These are phyloP conservation scores for Megamerina dolium DNA, from an alignment of 2,888 invertebrate genomes.

Conservation along the genomic window DNA sequence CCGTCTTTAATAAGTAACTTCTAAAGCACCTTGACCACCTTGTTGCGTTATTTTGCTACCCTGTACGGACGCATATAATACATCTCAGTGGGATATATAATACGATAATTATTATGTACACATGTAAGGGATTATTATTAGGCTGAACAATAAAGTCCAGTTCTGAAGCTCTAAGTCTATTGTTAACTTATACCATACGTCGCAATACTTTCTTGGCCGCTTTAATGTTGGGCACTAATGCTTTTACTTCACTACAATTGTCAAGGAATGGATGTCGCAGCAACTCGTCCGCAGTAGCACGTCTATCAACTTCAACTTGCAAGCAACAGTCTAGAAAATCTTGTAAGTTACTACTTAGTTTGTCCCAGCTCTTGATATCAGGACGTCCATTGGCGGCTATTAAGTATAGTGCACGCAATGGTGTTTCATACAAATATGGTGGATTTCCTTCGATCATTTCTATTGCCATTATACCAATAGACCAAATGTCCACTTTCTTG, in stretches of 20 bases:
- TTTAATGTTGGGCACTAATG: conserved; percentile 81
- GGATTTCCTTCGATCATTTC: conserved; percentile 93
- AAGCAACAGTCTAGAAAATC: conserved; percentile 84
- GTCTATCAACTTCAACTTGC: conserved; percentile 80
- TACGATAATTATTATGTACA: too few species aligned
- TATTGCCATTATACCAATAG: conserved; percentile 96
- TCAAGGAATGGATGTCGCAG: conserved; percentile 84
- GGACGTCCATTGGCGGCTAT: conserved; percentile 95
- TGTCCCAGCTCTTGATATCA: conserved; percentile 76
- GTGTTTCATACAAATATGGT: conserved; percentile 93
- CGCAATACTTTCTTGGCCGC: conserved; percentile 80
- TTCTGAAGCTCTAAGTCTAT: too few species aligned
- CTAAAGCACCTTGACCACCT: too few species aligned
- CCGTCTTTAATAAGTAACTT: too few species aligned
- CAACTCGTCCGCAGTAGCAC: conserved; percentile 82
- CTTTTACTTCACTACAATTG: conserved; percentile 74
- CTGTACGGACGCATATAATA: too few species aligned
- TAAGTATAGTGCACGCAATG: conserved; percentile 83
- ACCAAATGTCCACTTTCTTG: conserved; percentile 91
- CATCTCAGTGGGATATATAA: too few species aligned
- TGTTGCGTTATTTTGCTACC: too few species aligned
- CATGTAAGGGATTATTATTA: too few species aligned
- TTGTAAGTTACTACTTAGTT: conserved; percentile 69
- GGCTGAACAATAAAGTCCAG: too few species aligned
- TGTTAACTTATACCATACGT: conserved; percentile 46